phyloP scores from a whole-genome alignment of 37 sponge, comb jelly and placozoan species.

The Geodia barretti region DNA sequence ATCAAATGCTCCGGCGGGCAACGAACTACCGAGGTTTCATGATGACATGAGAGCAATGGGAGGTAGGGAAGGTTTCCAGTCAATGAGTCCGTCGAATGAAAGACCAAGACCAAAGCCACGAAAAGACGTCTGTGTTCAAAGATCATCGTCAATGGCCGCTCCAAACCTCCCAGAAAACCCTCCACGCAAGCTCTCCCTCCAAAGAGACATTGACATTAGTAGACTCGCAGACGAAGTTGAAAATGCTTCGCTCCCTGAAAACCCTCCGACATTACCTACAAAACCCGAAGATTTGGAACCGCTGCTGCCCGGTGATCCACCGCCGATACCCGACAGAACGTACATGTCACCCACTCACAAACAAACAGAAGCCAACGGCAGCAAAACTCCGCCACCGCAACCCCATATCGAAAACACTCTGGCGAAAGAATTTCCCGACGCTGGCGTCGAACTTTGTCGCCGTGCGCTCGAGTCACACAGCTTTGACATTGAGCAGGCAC shows the following conservation, averaged over 20 bases:
- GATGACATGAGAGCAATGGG: neutral
- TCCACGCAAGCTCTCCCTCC: neutral
- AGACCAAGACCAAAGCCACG: neutral
- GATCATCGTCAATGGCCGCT: neutral
- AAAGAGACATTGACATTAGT: neutral
- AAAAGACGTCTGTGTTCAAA: neutral
- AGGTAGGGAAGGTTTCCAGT: neutral
- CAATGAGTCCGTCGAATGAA: neutral
- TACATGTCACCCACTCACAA: neutral
- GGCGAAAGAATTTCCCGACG: constrained; percentile 19
- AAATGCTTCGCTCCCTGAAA: neutral
- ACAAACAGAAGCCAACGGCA: neutral
- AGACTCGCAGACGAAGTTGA: neutral
- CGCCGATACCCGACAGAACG: neutral
- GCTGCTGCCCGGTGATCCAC: neutral
- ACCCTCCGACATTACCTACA: too few relatives aligned
- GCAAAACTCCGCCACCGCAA: neutral
- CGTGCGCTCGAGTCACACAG: constrained; percentile 13
- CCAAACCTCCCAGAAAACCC: neutral
- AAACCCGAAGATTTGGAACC: too few relatives aligned
- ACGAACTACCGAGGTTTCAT: too few relatives aligned
- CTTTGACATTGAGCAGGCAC: constrained; percentile 26
- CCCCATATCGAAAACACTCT: neutral
- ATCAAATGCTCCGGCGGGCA: too few relatives aligned
- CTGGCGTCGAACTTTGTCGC: constrained; percentile 2